Evolutionary conservation across 2,888 invertebrate genomes (phyloP), one percentile per base, ranked within the genome.

Genomic region (Chrysolina oricalcia): DNA sequence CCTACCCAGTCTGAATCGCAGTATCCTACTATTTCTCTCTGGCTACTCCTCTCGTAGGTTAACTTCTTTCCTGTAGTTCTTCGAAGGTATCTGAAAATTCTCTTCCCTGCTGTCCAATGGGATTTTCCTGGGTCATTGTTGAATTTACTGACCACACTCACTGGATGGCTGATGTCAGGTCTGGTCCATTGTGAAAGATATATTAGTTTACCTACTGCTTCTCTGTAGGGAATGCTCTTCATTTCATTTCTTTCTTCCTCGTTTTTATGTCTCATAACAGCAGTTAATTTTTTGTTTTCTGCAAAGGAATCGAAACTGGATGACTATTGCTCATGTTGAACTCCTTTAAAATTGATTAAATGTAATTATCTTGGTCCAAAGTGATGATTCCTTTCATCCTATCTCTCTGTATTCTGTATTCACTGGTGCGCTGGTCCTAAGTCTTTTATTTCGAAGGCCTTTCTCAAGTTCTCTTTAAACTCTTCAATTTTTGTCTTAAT

Each of bases 121-220:
- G 43, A 10, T 43, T 15, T 43, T 43, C 15, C 43, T 43, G 43
- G 15, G 15, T 43, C 43, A 43, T 43, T 43, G 43, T 43, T 43
- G 15, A 15, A 43, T 43, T 13, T 15, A 43, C 13, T 43, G 19
- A 50, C 10, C 19, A 17, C 19, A 17, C 50, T 50, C 10, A n/a
- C 19, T 10, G 43, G 13, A 15, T 43, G 43, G 15, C 43, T 43
- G 43, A 43, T 19, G 19, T 50, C 50, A 15, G 43, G 43, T 5
- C 43, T 43, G 2, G 43, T 43, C 43, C 43, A 43, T 15, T 43
- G 43, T 15, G 43, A 43, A 43, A 43, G 11, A 15, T 43, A 43
- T 13, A 43, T 43, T 15, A 43, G 17, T 48, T 69, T 56, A 67
- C 75, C 76, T 17, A 76, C 71, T 66, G 67, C 74, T 69, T 79